Evolutionary conservation across 2,113 vertebrate genomes (phyloP), one percentile per base, ranked within the genome.

Genomic region (Grammomys dolichurus): DNA sequence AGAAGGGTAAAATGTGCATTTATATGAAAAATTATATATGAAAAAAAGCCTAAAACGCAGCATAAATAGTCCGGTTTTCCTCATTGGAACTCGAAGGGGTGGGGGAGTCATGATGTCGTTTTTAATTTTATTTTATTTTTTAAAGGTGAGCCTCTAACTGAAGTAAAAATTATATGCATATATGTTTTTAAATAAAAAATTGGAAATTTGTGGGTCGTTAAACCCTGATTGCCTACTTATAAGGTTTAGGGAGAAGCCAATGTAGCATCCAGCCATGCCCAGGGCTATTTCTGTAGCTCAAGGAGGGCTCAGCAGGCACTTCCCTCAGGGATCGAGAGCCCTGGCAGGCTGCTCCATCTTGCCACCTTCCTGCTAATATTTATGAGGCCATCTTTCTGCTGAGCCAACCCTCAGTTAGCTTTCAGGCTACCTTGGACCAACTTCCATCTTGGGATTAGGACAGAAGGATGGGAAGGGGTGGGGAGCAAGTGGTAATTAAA

Each of bases 1-100:
- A 98, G 97, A 97, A 94, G 91, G 95, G 96, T 93, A 19, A 98
- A 98, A 98, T 90, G 96, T 98, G 98, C 98, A 99, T 99, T 99
- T 99, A 99, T 98, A 98, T 99, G 97, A 98, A 98, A 98, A 99
- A 99, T 99, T 99, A 99, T 98, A 97, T 98, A 96, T 93, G 90
- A 95, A 95, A 97, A 97, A 98, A 97, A 94, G 80, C 93, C 65
- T 5, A 95, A 97, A 98, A 97, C 65, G 92, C 80, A 77, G 93
- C 91, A 97, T 98, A 97, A 98, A 98, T 89, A 93, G 97, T 95
- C 84, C n/a, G 0, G 93, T 96, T 96, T 97, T 96, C 97, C 96
- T 97, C 91, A 89, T 94, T 7, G 65, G 85, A 96, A 96, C 10
- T 87, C 96, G 85, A 97, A 84, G 56, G 87, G 69, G 28, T 69